phyloP scores from a whole-genome alignment of 2,888 invertebrate genomes.

The Drosophila maculinotata region DNA sequence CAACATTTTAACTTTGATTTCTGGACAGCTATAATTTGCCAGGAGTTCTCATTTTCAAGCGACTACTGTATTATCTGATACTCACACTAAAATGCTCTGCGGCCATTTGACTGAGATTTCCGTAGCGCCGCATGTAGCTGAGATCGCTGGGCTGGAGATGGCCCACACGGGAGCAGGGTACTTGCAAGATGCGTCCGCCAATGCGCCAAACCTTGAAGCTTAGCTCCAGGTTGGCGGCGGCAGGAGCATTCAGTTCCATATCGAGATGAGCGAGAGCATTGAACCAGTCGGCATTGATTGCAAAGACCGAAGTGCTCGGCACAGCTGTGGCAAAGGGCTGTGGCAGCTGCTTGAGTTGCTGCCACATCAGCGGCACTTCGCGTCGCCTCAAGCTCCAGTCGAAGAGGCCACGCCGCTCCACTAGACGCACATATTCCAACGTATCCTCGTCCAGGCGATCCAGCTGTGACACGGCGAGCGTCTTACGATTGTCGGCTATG shows the following conservation, averaged over 20 bases:
- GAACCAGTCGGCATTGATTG: conserved; percentile 94
- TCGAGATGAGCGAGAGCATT: conserved; percentile 97
- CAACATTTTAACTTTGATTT: no score
- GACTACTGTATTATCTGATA: not conserved
- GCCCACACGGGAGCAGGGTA: conserved; percentile 96
- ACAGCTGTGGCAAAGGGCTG: conserved; percentile 90
- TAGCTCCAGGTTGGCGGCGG: conserved; percentile 97
- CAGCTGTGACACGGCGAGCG: conserved; percentile 96
- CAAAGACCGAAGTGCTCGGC: conserved; percentile 98
- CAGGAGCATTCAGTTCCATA: conserved; percentile 96
- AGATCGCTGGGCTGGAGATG: conserved; percentile 95
- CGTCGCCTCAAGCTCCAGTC: conserved; percentile 62
- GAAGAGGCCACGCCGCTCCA: conserved; percentile 87
- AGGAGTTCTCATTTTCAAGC: not conserved
- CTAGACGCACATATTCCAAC: conserved; percentile 94
- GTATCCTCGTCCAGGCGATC: conserved; percentile 92
- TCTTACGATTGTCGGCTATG: conserved; percentile 91
- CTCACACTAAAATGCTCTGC: conserved; percentile 20
- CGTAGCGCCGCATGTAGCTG: conserved; percentile 95
- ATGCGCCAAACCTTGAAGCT: conserved; percentile 98
- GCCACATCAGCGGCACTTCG: conserved; percentile 87
- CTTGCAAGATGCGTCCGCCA: conserved; percentile 94
- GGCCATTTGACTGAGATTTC: conserved; percentile 90
- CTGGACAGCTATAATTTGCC: no score
- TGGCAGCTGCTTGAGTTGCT: conserved; percentile 45